These are phyloP conservation scores for Girardinus metallicus DNA, from an alignment of 2,797 vertebrate species.

Conservation along the genomic window DNA sequence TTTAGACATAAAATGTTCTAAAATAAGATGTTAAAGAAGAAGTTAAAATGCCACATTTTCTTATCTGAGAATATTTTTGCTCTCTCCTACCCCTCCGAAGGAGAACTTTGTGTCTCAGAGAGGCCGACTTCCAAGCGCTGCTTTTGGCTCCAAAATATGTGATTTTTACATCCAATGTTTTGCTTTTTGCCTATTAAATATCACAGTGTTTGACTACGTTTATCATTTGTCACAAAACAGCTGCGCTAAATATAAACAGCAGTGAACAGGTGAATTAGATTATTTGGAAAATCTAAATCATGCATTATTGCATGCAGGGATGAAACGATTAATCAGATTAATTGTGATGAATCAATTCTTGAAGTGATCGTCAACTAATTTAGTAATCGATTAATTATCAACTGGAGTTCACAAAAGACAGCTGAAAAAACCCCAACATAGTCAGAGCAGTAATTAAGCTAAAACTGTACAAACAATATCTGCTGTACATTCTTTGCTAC, in stretches of 20 bases:
- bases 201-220: not conserved
- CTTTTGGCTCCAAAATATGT: not conserved
- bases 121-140: not conserved
- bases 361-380: not conserved
- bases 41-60: not conserved
- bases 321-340: not conserved
- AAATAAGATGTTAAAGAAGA: not conserved
- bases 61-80: not conserved
- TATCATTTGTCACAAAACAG: not conserved
- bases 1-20: not conserved
- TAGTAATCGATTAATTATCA: not conserved
- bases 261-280: not conserved
- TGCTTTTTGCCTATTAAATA: not conserved
- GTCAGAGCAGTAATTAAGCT: too few relatives aligned
- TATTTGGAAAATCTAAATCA: not conserved
- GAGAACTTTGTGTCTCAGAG: not conserved
- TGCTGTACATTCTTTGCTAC: too few relatives aligned
- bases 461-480: too few relatives aligned
- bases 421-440: not conserved
- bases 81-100: not conserved
- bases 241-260: not conserved
- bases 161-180: not conserved
- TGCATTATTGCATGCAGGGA: not conserved
- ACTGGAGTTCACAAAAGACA: not conserved
- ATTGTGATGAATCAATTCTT: not conserved